Base-by-base conservation (phyloP, 2,113 vertebrate species). In the Hyperopisus bebe region DNA sequence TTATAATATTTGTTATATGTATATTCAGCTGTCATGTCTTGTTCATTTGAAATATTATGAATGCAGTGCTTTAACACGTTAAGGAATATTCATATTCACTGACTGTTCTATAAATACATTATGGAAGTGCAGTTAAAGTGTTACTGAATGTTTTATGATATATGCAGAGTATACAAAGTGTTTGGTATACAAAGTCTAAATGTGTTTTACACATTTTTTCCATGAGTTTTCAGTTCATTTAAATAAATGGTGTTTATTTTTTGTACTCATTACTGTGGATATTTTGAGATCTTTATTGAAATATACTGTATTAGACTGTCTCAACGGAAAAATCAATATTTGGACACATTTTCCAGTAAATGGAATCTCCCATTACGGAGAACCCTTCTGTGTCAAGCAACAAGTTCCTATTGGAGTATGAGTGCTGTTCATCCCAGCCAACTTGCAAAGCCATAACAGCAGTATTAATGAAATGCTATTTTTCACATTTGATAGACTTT, bases 281-380 rank as follows among this genome's bases (percentile, higher is more conserved):
- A 87, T 51, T 62, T 35, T 62, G 8, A 44, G 35, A 44, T 62
- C 19, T 88, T 7, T 42, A 19, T 44, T 62, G 35, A 62, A 21
- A 24, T 66, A 66, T 39, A 88, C 55, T 13, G 0, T 44, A 19
- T 87, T 11, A 88, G n/a, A 35, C 31, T 87, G 50, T 87, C 85
- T 88, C n/a, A 84, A 66, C 13, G 53, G 55, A 88, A 88, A 88
- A 62, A 88, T 66, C 31, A 46, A 66, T 62, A 62, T 53, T 44
- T 44, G 11, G 35, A 88, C 15, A 31, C 15, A 27, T 51, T 53
- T 86, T 50, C 85, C n/a, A 47, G 85, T 86, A 53, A 86, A 86
- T 86, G 27, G 24, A 86, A 86, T 86, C n/a, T 21, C n/a, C 39
- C 35, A 1, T 17, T 31, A 89, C 15, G 3, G 6, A 89, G 50